Base-by-base conservation (phyloP, 2,888 invertebrate genomes). In the Drosophila engyochracea region DNA sequence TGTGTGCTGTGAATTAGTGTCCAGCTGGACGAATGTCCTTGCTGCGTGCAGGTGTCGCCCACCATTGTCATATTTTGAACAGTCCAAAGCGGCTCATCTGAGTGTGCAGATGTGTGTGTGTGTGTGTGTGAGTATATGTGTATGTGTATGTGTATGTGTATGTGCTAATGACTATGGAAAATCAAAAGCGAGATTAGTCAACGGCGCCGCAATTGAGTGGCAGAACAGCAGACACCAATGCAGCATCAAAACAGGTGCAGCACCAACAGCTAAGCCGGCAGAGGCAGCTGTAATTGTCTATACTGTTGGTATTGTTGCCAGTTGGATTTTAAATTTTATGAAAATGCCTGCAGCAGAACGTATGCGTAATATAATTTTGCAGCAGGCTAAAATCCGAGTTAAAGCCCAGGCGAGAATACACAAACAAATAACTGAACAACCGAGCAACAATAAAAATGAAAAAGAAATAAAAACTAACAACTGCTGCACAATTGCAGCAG, bases 111-210 rank as follows among this genome's bases (percentile, higher is more conserved):
- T 39, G 47, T 51, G 44, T 64, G 12, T 22, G 6, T 22, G 0
- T 44, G 44, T 12, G 59, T 67, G 14, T 7, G 22, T 6, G 3
- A n/a, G n/a, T n/a, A n/a, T 44, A 22, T 14, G 59, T 67, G 14
- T 7, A 14, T 3, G 1, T 22, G 22, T 44, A 19, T 30, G 53
- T 44, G 44, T 61, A 47, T 61, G 28, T 64, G 64, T 67, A 30
- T 58, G 70, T 71, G 86, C 76, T 83, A 79, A 81, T 83, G 81
- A 81, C 76, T 81, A 74, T 81, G 74, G 69, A 75, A 83, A 83
- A 81, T 85, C 81, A 83, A 85, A 85, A 74, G 81, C 74, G 73
- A 83, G 83, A 83, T 83, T 81, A 83, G 83, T 85, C 81, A 85
- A 85, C 81, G 84, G 84, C 64, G 74, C 77, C 62, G 69, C 78